Percentiles rank a stretch among this genome's conserved stretches.
Conservation (phyloP, 2,113 vertebrate species). For the Dermatemys mawii region DNA sequence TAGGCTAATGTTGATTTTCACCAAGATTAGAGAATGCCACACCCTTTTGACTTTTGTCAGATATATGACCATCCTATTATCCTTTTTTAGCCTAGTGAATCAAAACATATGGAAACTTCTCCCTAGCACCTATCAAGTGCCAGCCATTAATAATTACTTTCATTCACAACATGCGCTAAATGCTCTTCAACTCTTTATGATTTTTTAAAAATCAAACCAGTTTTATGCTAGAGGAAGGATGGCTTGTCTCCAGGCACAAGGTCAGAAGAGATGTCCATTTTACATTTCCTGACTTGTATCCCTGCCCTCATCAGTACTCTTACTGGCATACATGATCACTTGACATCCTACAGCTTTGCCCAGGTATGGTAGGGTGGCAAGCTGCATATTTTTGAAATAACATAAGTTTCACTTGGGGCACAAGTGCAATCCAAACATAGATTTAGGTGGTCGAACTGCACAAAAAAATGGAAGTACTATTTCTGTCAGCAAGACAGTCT, state of each 20-base stretch:
- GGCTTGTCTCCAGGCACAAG: not conserved
- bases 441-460: not conserved
- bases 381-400: not conserved
- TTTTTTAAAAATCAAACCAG: not conserved
- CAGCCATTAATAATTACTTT: not conserved
- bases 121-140: not conserved
- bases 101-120: not conserved
- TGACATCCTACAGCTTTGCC: not conserved
- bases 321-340: not conserved
- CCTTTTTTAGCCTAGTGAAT: not conserved
- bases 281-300: conserved; percentile 27
- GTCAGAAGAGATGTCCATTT: not conserved
- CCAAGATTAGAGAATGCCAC: not conserved
- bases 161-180: not conserved
- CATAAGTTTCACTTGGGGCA: not conserved
- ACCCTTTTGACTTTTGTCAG: not conserved
- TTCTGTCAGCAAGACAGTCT: not conserved
- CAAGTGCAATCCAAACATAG: not conserved
- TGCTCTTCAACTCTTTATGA: not conserved
- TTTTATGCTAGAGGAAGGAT: not conserved
- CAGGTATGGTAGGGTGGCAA: not conserved
- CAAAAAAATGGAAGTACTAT: not conserved
- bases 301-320: conserved; percentile 41
- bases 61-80: not conserved
- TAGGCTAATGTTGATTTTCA: not conserved